Conservation (phyloP, 2,888 invertebrate species). For the Cephus sareptanus region DNA sequence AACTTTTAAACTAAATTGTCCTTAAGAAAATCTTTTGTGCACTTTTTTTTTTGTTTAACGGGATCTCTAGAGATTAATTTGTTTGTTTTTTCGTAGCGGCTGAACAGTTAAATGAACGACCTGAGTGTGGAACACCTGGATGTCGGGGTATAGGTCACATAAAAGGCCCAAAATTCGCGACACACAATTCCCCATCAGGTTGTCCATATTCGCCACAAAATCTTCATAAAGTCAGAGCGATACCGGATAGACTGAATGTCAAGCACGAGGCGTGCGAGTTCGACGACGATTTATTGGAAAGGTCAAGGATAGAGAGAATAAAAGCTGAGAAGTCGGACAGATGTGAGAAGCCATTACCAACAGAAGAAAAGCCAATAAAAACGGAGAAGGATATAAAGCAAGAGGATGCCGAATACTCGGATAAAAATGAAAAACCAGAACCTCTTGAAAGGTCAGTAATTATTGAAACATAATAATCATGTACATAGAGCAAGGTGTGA, state of each 20-base stretch:
- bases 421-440: constrained; percentile 53
- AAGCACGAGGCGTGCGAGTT: constrained; percentile 64
- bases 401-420: constrained; percentile 56
- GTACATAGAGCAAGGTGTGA: neutral
- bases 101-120: constrained; percentile 72
- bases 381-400: constrained; percentile 54
- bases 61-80: constrained; percentile 21
- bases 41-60: neutral
- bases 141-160: constrained; percentile 93
- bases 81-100: constrained; percentile 67
- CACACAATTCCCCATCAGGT: constrained; percentile 77
- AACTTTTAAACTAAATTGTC: constrained; percentile 3
- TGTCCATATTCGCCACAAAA: constrained; percentile 81
- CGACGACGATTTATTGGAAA: constrained; percentile 55
- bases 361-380: constrained; percentile 50
- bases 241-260: constrained; percentile 68
- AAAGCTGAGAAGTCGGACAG: constrained; percentile 44
- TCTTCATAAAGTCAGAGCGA: constrained; percentile 66
- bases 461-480: neutral
- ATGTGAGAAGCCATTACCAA: constrained; percentile 28
- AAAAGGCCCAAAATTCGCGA: constrained; percentile 79
- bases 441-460: constrained; percentile 51
- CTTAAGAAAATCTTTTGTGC: constrained; percentile 7
- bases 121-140: constrained; percentile 85
- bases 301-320: constrained; percentile 26